phyloP scores from a whole-genome alignment of 1,140 invertebrate species.

The Hyles euphorbiae region DNA sequence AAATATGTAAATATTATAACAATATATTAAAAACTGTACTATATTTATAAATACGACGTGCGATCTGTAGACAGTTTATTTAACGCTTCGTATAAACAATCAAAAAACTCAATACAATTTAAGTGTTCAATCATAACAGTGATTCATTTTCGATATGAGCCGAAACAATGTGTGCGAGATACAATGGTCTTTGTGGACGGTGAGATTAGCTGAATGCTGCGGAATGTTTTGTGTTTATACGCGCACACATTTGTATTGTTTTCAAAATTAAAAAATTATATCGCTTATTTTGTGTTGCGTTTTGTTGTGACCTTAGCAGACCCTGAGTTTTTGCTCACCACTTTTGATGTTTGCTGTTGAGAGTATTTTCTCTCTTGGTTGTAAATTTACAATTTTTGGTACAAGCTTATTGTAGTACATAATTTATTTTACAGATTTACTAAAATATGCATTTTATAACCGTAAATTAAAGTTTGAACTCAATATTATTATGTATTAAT shows the following conservation, averaged over 20 bases:
- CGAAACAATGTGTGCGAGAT: conserved; percentile 65
- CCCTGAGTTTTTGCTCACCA: too few relatives aligned
- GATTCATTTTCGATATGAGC: conserved; percentile 71
- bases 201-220: conserved; percentile 71
- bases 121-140: conserved; percentile 67
- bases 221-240: conserved; percentile 53
- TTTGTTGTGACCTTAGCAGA: not conserved
- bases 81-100: conserved; percentile 47
- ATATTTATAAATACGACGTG: too few relatives aligned
- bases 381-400: too few relatives aligned
- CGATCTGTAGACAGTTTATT: conserved; percentile 1
- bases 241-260: not conserved
- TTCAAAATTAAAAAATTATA: conserved; percentile 9
- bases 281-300: not conserved
- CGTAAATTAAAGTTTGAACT: too few relatives aligned
- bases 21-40: too few relatives aligned
- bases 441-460: too few relatives aligned
- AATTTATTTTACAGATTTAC: too few relatives aligned
- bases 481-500: too few relatives aligned
- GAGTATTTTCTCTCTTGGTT: too few relatives aligned
- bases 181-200: conserved; percentile 71
- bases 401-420: too few relatives aligned
- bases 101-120: conserved; percentile 66
- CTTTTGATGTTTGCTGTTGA: too few relatives aligned
- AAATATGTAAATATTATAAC: too few relatives aligned